Evolutionary conservation across 2,888 invertebrate species (phyloP), one percentile per base, ranked within the genome.

Genomic region (Acanthosoma haemorrhoidale): DNA sequence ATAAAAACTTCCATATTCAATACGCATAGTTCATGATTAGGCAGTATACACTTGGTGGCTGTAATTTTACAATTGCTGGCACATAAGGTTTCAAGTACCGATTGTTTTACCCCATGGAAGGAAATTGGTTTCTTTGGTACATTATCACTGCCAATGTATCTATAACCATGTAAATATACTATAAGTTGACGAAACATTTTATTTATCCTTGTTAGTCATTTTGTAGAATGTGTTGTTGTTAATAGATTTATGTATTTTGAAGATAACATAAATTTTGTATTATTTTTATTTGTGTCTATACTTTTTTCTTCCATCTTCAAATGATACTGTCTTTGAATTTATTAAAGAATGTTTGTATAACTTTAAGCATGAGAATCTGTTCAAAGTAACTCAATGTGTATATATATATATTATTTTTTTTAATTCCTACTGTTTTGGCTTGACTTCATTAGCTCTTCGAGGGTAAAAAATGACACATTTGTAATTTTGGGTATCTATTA

Each of bases 91-190:
- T 51, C 51, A 25, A n/a, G 51, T 51, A 25, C 51, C n/a, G 51
- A 51, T 25, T 13, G 25, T 51, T 25, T 51, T 25, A 6, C 51
- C 25, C 13, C n/a, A n/a, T n/a, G n/a, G 25, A 51, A 25, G 51
- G 18, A 51, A 51, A 51, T 25, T n/a, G n/a, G n/a, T n/a, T n/a
- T 25, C 13, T 51, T 51, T 25, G 25, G 51, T 25, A 51, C 51
- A 51, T 51, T 51, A 25, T 51, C 29, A 25, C 51, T 51, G 51
- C 51, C 51, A 51, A 51, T 25, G 8, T 51, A 21, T 51, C 29
- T 51, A 51, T 51, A 51, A 51, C 21, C 21, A 25, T 51, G 51
- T 51, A 51, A 51, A 51, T 51, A 51, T 51, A 51, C 29, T 51
- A 51, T 25, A 25, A 25, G 51, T 51, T 51, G 21, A 51, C 25